Evolutionary conservation across 2,888 invertebrate species (phyloP).

Genomic region (Resseliella maxima): DNA sequence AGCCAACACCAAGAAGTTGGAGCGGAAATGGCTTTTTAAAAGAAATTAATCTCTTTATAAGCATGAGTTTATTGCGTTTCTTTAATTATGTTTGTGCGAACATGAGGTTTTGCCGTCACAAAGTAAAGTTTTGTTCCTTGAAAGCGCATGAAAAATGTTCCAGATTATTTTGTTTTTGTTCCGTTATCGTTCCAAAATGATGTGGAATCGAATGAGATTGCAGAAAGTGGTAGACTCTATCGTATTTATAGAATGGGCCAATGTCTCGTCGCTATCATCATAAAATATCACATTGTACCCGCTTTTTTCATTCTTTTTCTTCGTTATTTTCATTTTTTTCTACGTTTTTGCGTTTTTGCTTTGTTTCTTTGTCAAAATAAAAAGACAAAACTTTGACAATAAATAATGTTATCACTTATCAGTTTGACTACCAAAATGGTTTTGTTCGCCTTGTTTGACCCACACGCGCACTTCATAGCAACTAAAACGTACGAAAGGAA

Average conservation of each 20-base stretch:
- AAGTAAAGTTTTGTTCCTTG: slow-evolving; percentile 8
- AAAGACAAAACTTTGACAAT: slow-evolving; percentile 48
- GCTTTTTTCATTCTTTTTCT: neutral
- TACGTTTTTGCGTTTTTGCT: neutral
- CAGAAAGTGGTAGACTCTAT: slow-evolving; percentile 46
- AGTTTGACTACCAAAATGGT: slow-evolving; percentile 49
- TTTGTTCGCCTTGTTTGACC: slow-evolving; percentile 26
- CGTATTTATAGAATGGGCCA: slow-evolving; percentile 18
- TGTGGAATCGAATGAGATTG: slow-evolving; percentile 42
- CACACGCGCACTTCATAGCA: slow-evolving; percentile 6
- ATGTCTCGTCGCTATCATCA: slow-evolving; percentile 31
- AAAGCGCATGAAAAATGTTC: slow-evolving; percentile 40
- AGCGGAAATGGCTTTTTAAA: slow-evolving; percentile 51
- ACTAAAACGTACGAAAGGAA: slow-evolving; percentile 38
- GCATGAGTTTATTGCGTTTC: slow-evolving; percentile 45
- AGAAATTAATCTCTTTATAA: slow-evolving; percentile 53
- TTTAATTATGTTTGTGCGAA: slow-evolving; percentile 41
- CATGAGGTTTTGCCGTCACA: slow-evolving; percentile 20
- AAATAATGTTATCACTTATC: slow-evolving; percentile 53
- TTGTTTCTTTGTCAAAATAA: neutral
- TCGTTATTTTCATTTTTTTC: neutral
- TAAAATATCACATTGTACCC: slow-evolving; percentile 18
- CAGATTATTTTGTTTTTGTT: neutral
- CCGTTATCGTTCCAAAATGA: slow-evolving; percentile 15
- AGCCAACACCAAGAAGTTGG: slow-evolving; percentile 8